These are phyloP conservation scores for Galeopterus variegatus DNA, from an alignment of 2,113 vertebrate species.

Conservation along the genomic window DNA sequence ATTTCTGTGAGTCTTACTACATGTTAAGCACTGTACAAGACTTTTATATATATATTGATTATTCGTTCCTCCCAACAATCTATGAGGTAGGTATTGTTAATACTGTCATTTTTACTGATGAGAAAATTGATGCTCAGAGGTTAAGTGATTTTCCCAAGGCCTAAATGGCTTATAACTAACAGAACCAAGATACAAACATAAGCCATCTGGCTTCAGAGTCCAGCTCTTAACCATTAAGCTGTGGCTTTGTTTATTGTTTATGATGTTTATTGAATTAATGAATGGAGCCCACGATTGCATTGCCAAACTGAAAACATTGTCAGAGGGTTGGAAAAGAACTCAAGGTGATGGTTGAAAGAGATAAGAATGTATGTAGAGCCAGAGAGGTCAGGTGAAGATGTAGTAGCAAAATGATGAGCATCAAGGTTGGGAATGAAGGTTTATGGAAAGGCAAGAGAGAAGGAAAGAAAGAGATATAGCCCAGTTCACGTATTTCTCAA, in stretches of 20 bases:
- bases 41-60: not conserved
- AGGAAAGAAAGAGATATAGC: not conserved
- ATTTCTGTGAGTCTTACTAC: not conserved
- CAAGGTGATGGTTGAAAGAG: not conserved
- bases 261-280: conserved; percentile 19
- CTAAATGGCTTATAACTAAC: not conserved
- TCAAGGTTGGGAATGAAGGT: not conserved
- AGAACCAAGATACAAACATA: conserved; percentile 62
- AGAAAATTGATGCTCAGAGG: conserved; percentile 7
- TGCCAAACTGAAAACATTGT: conserved; percentile 24
- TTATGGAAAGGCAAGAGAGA: not conserved
- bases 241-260: not conserved
- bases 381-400: not conserved
- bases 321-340: not conserved
- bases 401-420: not conserved
- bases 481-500: not conserved
- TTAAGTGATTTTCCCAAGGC: not conserved
- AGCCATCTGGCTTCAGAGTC: not conserved
- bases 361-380: not conserved
- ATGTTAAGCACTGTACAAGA: not conserved
- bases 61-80: conserved; percentile 14
- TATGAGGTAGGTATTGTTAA: not conserved
- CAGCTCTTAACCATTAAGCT: conserved; percentile 61
- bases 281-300: not conserved
- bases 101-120: conserved; percentile 17